Conservation (phyloP, 2,888 invertebrate genomes). For the Amorpha juglandis region DNA sequence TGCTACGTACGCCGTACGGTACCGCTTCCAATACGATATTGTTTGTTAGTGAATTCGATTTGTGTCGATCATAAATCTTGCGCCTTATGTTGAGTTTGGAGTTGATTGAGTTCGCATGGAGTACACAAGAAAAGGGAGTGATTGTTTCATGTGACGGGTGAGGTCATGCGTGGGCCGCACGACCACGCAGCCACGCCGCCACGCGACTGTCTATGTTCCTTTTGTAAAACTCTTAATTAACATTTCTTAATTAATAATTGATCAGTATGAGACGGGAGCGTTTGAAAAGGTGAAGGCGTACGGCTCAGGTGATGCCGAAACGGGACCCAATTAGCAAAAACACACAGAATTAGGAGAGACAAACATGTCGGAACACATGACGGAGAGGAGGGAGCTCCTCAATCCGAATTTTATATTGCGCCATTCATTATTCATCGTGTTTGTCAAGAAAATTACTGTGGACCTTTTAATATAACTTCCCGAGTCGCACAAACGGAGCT, state of each 20-base stretch:
- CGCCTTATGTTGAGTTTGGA: conserved; percentile 81
- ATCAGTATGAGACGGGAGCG: conserved; percentile 56
- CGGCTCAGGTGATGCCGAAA: conserved; percentile 66
- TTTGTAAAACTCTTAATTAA: conserved; percentile 60
- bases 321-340: conserved; percentile 82
- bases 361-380: conserved; percentile 77
- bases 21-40: conserved; percentile 82
- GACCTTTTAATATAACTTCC: conserved; percentile 84
- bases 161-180: conserved; percentile 3
- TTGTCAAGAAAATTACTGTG: conserved; percentile 82
- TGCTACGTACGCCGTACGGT: conserved; percentile 78
- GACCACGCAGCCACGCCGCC: conserved; percentile 3
- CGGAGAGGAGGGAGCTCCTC: conserved; percentile 72
- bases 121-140: conserved; percentile 53
- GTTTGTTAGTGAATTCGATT: conserved; percentile 84
- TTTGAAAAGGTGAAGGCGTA: conserved; percentile 32
- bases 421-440: conserved; percentile 80
- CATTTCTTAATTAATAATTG: conserved; percentile 67
- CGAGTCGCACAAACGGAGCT: conserved; percentile 69
- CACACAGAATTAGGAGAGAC: conserved; percentile 81
- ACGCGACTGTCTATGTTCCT: conserved; percentile 23
- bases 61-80: conserved; percentile 84
- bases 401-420: conserved; percentile 82
- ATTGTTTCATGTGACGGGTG: conserved; percentile 30
- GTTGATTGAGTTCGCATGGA: conserved; percentile 76